Percentiles rank a stretch among this genome's conserved stretches.
These are phyloP conservation scores for Drosophila mayaguana DNA, from an alignment of 2,888 invertebrate genomes.

Conservation along the genomic window DNA sequence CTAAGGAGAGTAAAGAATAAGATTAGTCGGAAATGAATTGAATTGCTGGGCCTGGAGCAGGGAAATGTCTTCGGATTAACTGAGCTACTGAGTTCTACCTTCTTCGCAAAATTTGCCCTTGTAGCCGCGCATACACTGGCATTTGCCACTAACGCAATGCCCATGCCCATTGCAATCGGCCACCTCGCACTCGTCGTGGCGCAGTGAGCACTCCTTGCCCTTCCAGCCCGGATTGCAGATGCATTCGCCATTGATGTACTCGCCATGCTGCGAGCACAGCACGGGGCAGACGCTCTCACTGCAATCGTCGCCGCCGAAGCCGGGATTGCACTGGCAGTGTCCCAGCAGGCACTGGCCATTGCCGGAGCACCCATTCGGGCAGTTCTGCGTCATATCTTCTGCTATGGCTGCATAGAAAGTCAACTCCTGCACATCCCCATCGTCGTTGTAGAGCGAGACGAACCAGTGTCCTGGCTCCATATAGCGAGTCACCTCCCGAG, in stretches of 20 bases:
- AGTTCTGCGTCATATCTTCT: slow-evolving; percentile 97
- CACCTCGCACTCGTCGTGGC: slow-evolving; percentile 98
- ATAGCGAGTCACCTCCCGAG: slow-evolving; percentile 96
- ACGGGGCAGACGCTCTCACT: slow-evolving; percentile 99
- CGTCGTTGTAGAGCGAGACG: slow-evolving; percentile 97
- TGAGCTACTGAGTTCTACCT: slow-evolving; percentile 86
- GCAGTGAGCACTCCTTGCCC: slow-evolving; percentile 97
- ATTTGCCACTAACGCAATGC: slow-evolving; percentile 97
- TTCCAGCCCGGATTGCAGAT: slow-evolving; percentile 99
- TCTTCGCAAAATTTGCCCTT: slow-evolving; percentile 97
- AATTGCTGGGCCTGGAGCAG: background rate
- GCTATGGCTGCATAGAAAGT: slow-evolving; percentile 93
- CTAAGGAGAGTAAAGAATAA: slow-evolving; percentile 82
- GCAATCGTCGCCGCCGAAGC: slow-evolving; percentile 98
- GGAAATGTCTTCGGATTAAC: background rate
- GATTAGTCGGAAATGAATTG: background rate
- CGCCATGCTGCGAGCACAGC: slow-evolving; percentile 97
- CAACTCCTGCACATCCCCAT: slow-evolving; percentile 95
- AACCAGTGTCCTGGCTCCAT: slow-evolving; percentile 99
- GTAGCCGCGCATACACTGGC: slow-evolving; percentile 96
- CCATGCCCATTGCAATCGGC: slow-evolving; percentile 98
- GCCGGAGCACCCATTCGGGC: slow-evolving; percentile 97
- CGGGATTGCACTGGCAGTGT: slow-evolving; percentile 97
- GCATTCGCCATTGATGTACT: slow-evolving; percentile 98
- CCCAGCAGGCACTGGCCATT: slow-evolving; percentile 98